phyloP scores from a whole-genome alignment of 2,888 invertebrate species.

The Agriotes lineatus region DNA sequence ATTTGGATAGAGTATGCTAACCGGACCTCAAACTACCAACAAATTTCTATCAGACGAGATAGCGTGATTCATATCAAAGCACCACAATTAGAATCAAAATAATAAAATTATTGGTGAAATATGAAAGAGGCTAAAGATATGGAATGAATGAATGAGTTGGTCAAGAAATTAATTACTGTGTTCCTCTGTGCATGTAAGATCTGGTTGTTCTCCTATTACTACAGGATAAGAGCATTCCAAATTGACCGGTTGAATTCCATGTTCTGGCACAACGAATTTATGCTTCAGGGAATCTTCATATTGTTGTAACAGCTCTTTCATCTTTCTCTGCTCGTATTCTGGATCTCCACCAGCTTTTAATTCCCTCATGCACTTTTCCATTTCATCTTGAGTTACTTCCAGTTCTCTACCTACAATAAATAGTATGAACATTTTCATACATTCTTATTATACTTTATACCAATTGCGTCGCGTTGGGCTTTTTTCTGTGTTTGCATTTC shows the following conservation, averaged over 20 bases:
- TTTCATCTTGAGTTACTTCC: conserved; percentile 50
- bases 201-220: conserved; percentile 56
- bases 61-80: too few relatives aligned
- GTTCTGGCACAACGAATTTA: conserved; percentile 55
- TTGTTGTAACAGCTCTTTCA: conserved; percentile 55
- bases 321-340: conserved; percentile 51
- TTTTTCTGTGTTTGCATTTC: conserved; percentile 58
- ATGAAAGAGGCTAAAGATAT: too few relatives aligned
- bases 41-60: too few relatives aligned
- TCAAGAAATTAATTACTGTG: too few relatives aligned
- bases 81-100: too few relatives aligned
- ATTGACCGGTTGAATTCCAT: conserved; percentile 61
- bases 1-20: too few relatives aligned
- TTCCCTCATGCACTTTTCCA: conserved; percentile 60
- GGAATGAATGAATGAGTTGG: too few relatives aligned
- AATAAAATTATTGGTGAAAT: too few relatives aligned
- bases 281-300: conserved; percentile 60
- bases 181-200: conserved; percentile 56
- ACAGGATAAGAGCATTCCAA: conserved; percentile 59
- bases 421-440: conserved; percentile 67
- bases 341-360: conserved; percentile 53
- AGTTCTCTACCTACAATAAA: conserved; percentile 45
- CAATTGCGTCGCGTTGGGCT: conserved; percentile 56
- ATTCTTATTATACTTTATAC: conserved; percentile 42
- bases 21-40: too few relatives aligned